phyloP scores from a whole-genome alignment of 1,140 invertebrate genomes.

The Solenopsis invicta region DNA sequence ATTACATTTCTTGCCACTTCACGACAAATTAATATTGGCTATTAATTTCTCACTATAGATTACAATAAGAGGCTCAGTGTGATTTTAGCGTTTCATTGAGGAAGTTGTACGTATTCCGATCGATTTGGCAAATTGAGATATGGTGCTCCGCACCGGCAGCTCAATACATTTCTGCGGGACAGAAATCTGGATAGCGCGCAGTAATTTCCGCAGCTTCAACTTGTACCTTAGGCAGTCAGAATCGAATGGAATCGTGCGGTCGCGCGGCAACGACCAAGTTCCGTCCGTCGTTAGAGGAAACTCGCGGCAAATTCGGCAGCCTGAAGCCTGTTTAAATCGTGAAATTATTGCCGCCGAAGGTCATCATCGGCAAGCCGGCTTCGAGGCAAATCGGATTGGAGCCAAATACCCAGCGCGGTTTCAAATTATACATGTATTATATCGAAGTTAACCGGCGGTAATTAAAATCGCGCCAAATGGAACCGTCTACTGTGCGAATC shows the following conservation, averaged over 20 bases:
- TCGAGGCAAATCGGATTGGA: constrained; percentile 47
- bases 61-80: constrained; percentile 4
- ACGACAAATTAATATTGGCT: not conserved
- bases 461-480: constrained; percentile 32
- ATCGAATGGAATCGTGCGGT: constrained; percentile 56
- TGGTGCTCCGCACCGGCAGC: not conserved
- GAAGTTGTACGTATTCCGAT: not conserved
- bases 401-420: constrained; percentile 6
- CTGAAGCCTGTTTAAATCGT: constrained; percentile 51
- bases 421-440: constrained; percentile 16
- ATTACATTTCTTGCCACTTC: not conserved
- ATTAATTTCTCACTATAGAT: not conserved
- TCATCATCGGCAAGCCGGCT: constrained; percentile 46
- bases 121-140: constrained; percentile 37
- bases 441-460: constrained; percentile 10
- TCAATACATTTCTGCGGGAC: constrained; percentile 40
- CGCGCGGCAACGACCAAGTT: constrained; percentile 49
- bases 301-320: constrained; percentile 32
- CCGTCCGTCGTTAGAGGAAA: constrained; percentile 51
- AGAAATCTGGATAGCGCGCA: constrained; percentile 47
- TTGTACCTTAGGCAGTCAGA: constrained; percentile 51
- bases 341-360: constrained; percentile 55
- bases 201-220: constrained; percentile 45
- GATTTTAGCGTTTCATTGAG: not conserved
- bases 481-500: constrained; percentile 8